phyloP scores from a whole-genome alignment of 2,888 invertebrate species.

The Xanthia togata region DNA sequence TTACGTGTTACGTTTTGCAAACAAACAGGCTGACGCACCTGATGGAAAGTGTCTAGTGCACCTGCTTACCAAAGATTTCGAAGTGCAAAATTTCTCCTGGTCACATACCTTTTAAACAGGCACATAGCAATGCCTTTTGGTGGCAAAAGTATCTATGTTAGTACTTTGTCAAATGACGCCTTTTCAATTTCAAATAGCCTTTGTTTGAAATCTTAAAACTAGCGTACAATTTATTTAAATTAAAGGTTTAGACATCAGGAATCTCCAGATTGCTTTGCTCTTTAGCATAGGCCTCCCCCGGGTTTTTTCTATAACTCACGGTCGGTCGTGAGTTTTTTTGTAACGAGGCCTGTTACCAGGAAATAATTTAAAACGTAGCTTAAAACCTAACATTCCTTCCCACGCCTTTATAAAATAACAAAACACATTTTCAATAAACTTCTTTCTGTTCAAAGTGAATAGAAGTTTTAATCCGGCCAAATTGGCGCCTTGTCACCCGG shows the following conservation, averaged over 20 bases:
- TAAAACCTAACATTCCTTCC: background rate
- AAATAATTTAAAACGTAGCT: background rate
- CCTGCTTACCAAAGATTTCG: no score
- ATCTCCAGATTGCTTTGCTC: background rate
- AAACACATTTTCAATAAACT: constrained; percentile 65
- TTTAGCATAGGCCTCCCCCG: no score
- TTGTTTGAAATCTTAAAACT: background rate
- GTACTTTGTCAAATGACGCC: background rate
- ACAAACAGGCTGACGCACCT: background rate
- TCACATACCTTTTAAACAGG: background rate
- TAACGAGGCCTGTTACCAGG: background rate
- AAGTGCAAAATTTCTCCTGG: background rate
- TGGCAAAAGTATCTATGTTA: background rate
- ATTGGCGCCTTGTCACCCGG: constrained; percentile 70
- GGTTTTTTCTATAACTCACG: background rate
- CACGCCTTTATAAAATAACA: constrained; percentile 45
- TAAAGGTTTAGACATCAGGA: background rate
- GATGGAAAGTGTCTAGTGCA: background rate
- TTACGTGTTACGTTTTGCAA: background rate
- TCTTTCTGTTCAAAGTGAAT: constrained; percentile 66
- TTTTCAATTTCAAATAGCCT: background rate
- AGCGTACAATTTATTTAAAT: background rate
- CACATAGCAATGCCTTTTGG: background rate
- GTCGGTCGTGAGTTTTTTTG: background rate
- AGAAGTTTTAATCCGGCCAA: constrained; percentile 69